Base-by-base conservation (phyloP, 2,888 invertebrate genomes). In the Leucophenga maculata region DNA sequence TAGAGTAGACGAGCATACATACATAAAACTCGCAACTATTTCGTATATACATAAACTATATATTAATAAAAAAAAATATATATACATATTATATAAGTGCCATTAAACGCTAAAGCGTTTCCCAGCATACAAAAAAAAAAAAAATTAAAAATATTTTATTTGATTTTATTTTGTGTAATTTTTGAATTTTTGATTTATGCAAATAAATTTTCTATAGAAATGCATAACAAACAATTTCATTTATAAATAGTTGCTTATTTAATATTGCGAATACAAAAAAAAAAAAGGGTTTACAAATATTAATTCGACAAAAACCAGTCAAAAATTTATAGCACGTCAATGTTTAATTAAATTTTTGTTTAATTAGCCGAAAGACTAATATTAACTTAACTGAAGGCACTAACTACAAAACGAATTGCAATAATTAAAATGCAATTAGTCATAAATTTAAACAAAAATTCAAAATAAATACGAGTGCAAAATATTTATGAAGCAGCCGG, bases 351-450 rank as follows among this genome's bases (percentile, higher is more conserved):
- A 39, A 39, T 6, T 39, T 39, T 8, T 39, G 39, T 39, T 39
- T 39, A 39, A 39, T 3, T 55, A 22, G 22, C 55, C 6, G 16
- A 55, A 55, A 26, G 14, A 26, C 26, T 26, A 55, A 55, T 64
- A 64, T 64, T 46, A 32, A 39, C 13, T 62, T 62, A 46, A 57
- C 50, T 50, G 48, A 32, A 70, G 67, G 69, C 31, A 66, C 39
- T 39, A 65, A 13, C 14, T 48, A 48, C 18, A 48, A 18, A 65
- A 31, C 20, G 22, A 59, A 59, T 59, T 31, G 11, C 22, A 46
- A 64, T 64, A 46, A 64, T 64, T 64, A 64, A 46, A 64, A 64
- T 64, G 62, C 62, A 64, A 64, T 64, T 64, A 46, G 48, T 48
- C 46, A 64, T 64, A 13, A 26, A 57, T 18, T 26, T 26, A 9